Conservation (phyloP, 1,140 invertebrate species). For the Temnothorax curvispinosus region DNA sequence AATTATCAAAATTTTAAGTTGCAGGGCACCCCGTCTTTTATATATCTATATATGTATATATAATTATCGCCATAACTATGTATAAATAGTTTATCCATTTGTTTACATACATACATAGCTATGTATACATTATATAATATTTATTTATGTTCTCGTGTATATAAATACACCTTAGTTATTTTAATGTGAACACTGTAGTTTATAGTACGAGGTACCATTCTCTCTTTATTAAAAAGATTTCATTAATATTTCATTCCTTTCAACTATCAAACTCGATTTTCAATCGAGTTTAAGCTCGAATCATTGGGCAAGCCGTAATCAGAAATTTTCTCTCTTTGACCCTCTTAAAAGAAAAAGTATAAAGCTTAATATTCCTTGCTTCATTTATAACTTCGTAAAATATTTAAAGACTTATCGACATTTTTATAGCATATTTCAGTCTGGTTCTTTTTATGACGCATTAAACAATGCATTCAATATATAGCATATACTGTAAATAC, state of each 20-base stretch:
- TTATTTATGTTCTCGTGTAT: constrained; percentile 57
- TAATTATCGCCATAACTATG: constrained; percentile 61
- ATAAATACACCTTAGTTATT: constrained; percentile 64
- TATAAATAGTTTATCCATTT: constrained; percentile 61
- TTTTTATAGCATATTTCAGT: constrained; percentile 56
- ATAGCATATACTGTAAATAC: constrained; percentile 51
- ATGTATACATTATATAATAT: constrained; percentile 69
- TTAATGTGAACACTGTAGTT: constrained; percentile 72
- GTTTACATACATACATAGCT: constrained; percentile 65
- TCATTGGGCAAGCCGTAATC: constrained; percentile 48
- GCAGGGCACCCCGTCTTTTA: constrained; percentile 69
- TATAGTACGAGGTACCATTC: constrained; percentile 65
- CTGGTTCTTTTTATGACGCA: constrained; percentile 50
- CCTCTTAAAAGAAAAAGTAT: constrained; percentile 33
- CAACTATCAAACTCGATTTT: constrained; percentile 70
- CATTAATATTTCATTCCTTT: constrained; percentile 27
- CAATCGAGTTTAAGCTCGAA: constrained; percentile 72
- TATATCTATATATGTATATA: constrained; percentile 43
- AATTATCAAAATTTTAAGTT: constrained; percentile 61
- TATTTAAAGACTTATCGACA: constrained; percentile 53
- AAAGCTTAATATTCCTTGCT: constrained; percentile 49
- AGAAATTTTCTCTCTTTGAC: constrained; percentile 47
- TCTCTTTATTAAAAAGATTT: constrained; percentile 49
- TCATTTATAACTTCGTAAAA: constrained; percentile 52
- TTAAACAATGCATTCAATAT: constrained; percentile 31